phyloP scores from a whole-genome alignment of 2,888 invertebrate species.

The Clostera curtula region DNA sequence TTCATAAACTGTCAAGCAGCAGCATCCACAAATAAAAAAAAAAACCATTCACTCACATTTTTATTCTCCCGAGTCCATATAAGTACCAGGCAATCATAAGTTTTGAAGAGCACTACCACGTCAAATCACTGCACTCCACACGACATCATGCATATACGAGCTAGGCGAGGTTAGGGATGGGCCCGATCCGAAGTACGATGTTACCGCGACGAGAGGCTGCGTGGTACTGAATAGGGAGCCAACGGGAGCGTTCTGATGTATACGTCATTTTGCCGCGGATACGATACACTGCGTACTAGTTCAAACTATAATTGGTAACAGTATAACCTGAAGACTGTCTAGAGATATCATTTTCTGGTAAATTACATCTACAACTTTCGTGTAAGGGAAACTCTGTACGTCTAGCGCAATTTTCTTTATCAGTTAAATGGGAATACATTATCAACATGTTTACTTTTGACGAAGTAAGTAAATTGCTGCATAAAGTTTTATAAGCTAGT shows the following conservation, averaged over 20 bases:
- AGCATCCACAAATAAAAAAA: not conserved
- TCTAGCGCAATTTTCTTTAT: no score
- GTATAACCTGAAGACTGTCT: slow-evolving; percentile 6
- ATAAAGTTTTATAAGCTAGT: no score
- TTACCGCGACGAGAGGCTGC: slow-evolving; percentile 55
- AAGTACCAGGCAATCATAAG: slow-evolving; percentile 24
- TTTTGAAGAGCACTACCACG: slow-evolving; percentile 29
- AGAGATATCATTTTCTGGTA: no score
- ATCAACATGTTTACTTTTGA: no score
- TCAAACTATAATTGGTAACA: slow-evolving; percentile 16
- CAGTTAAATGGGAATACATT: no score
- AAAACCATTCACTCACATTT: slow-evolving; percentile 30
- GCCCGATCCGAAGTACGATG: slow-evolving; percentile 26
- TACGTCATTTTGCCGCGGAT: slow-evolving; percentile 34
- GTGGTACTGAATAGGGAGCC: slow-evolving; percentile 55
- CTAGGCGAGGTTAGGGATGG: slow-evolving; percentile 13
- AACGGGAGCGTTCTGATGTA: slow-evolving; percentile 45
- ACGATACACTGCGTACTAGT: slow-evolving; percentile 39
- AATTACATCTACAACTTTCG: no score
- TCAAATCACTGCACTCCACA: slow-evolving; percentile 62
- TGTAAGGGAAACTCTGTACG: no score
- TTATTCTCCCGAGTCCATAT: slow-evolving; percentile 26
- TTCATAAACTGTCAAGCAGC: not conserved
- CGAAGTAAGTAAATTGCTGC: no score
- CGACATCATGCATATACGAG: slow-evolving; percentile 20